These are phyloP conservation scores for Lobophora halterata DNA, from an alignment of 2,888 invertebrate genomes.

Conservation along the genomic window DNA sequence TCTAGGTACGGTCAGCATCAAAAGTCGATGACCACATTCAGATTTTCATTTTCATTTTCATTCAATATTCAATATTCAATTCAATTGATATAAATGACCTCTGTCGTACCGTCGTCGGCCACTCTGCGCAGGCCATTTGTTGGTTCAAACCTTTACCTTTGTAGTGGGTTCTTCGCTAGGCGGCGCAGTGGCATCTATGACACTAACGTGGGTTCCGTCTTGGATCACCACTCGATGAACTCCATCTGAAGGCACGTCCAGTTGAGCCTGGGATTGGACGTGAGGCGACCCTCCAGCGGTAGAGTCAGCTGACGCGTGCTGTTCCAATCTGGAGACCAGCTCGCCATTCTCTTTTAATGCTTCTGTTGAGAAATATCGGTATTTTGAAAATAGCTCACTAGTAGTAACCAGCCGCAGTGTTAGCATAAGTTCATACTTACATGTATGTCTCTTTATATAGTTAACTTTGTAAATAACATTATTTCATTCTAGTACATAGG, in stretches of 20 bases:
- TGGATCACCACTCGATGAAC: conserved; percentile 77
- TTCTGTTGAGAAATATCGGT: conserved; percentile 39
- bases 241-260: conserved; percentile 80
- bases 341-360: conserved; percentile 66
- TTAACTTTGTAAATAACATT: no score
- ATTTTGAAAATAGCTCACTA: neutral
- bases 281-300: conserved; percentile 62
- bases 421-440: no score
- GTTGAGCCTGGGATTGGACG: conserved; percentile 73
- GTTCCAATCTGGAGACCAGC: conserved; percentile 62
- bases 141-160: conserved; percentile 50
- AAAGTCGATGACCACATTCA: no score
- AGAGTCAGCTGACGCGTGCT: conserved; percentile 62
- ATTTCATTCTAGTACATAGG: no score
- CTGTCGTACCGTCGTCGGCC: no score
- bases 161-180: conserved; percentile 62
- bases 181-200: conserved; percentile 50
- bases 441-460: no score
- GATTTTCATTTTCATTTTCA: no score
- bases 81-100: no score
- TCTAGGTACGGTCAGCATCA: no score
- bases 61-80: no score
- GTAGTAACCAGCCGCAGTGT: no score
- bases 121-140: no score
- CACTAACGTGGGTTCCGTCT: conserved; percentile 60